Evolutionary conservation across 2,888 invertebrate genomes (phyloP).

Genomic region (Xestobium rufovillosum): DNA sequence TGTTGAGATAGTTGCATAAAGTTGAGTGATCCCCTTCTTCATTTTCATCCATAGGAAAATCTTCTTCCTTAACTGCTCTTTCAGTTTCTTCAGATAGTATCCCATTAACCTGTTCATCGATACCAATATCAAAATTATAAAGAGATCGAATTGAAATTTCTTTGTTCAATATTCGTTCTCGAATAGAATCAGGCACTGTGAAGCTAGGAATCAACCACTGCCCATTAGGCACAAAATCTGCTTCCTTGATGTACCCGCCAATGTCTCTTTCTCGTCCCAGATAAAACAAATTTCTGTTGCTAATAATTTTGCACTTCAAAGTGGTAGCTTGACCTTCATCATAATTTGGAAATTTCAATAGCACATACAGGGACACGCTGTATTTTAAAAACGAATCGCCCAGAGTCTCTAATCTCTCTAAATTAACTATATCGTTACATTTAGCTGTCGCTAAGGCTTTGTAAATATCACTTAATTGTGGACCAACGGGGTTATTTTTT

Average conservation of each 20-base stretch:
- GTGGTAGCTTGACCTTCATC: constrained; percentile 75
- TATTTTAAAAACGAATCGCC: constrained; percentile 88
- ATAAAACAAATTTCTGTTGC: constrained; percentile 81
- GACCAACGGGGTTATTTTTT: too few species aligned
- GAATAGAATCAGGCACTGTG: constrained; percentile 49
- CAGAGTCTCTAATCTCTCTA: constrained; percentile 79
- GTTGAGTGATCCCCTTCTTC: constrained; percentile 27
- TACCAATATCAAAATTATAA: constrained; percentile 43
- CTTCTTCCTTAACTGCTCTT: constrained; percentile 23
- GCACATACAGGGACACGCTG: constrained; percentile 64
- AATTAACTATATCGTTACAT: constrained; percentile 66
- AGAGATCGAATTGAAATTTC: constrained; percentile 44
- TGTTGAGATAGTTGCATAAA: constrained; percentile 44
- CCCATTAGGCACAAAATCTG: constrained; percentile 55
- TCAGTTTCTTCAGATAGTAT: constrained; percentile 26
- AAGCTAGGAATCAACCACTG: constrained; percentile 81
- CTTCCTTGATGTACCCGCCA: constrained; percentile 54
- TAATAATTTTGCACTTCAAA: constrained; percentile 63
- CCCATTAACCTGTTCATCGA: constrained; percentile 42
- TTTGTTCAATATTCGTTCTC: constrained; percentile 40
- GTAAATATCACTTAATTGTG: constrained; percentile 45
- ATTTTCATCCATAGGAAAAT: constrained; percentile 27
- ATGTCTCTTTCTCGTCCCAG: constrained; percentile 52
- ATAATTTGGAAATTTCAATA: constrained; percentile 56
- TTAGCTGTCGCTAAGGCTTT: constrained; percentile 65